Base-by-base conservation (phyloP, 2,113 vertebrate species). In the Lagopus leucura region DNA sequence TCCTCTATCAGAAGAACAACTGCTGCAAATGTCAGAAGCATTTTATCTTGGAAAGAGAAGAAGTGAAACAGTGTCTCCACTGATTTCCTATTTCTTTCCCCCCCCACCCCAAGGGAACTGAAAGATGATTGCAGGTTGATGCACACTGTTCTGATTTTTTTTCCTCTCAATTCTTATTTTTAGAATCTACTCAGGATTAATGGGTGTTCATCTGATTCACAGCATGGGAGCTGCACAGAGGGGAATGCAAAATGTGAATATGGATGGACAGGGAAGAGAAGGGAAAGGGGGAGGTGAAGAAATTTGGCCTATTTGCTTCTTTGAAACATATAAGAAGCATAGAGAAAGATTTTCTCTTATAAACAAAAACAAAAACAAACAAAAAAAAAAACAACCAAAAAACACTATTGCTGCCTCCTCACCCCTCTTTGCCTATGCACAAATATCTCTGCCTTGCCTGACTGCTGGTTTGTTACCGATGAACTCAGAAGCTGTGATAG, bases 111-210 rank as follows among this genome's bases (percentile, higher is more conserved):
- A 91, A 73, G 77, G 88, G 86, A 91, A 93, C 65, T 82, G 91
- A 94, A 82, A 82, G 66, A 78, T 83, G 90, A 95, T 81, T 89
- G 83, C 88, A 91, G 60, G n/a, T 95, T 90, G 85, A 92, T 96
- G 95, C 69, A 89, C 11, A 36, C 45, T 87, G 66, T 45, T 90
- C 67, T 87, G 74, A 55, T 55, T 72, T 82, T 88, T 88, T 38
- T 28, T 3, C 52, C 36, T 72, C 61, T 60, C 79, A 77, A 50
- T 76, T 78, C 76, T 75, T 92, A 96, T 83, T 96, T 93, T 97
- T 91, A 93, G 92, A 84, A 73, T 42, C 52, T 63, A 65, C 42
- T 6, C 15, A 21, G 60, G 73, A 92, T 84, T 93, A 92, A 89
- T 71, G 91, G 60, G 4, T 79, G 25, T 71, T 95, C 70, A 82